These are phyloP conservation scores for Nysson spinosus DNA, from an alignment of 2,888 invertebrate genomes.

Conservation along the genomic window DNA sequence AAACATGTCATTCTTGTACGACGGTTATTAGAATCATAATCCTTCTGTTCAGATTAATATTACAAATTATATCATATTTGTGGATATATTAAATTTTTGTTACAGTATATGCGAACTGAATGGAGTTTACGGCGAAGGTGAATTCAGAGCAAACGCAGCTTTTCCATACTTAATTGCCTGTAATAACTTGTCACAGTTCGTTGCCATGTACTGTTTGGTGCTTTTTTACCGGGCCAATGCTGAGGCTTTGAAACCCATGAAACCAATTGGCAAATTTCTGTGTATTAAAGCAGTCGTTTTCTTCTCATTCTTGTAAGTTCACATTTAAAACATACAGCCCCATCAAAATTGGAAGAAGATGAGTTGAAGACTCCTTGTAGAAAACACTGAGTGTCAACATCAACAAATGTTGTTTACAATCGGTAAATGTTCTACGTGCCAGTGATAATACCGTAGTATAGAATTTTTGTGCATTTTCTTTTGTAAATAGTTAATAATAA, in stretches of 20 bases:
- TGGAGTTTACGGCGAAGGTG: constrained; percentile 94
- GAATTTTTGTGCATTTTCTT: too few species aligned
- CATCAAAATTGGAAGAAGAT: not conserved
- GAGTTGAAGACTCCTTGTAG: too few species aligned
- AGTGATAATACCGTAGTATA: too few species aligned
- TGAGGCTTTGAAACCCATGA: constrained; percentile 92
- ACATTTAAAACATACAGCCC: not conserved
- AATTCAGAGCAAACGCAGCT: constrained; percentile 90
- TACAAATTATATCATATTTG: too few species aligned
- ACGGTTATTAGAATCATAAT: too few species aligned
- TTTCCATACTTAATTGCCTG: constrained; percentile 93
- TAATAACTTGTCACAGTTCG: constrained; percentile 96
- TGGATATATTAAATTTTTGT: constrained; percentile 56
- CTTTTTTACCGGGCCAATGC: constrained; percentile 95
- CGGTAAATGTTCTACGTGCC: too few species aligned
- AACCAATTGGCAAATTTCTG: constrained; percentile 95
- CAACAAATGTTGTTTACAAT: too few species aligned
- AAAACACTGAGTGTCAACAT: too few species aligned
- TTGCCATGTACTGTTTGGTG: constrained; percentile 97
- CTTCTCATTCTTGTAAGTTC: constrained; percentile 98
- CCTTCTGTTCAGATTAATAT: too few species aligned
- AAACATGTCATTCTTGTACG: too few species aligned
- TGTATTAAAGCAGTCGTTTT: constrained; percentile 99
- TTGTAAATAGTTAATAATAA: too few species aligned
- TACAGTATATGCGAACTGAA: constrained; percentile 89